Percentiles rank a stretch among this genome's conserved stretches.
These are phyloP conservation scores for Cordilura impudica DNA, from an alignment of 2,888 invertebrate genomes.

Conservation along the genomic window DNA sequence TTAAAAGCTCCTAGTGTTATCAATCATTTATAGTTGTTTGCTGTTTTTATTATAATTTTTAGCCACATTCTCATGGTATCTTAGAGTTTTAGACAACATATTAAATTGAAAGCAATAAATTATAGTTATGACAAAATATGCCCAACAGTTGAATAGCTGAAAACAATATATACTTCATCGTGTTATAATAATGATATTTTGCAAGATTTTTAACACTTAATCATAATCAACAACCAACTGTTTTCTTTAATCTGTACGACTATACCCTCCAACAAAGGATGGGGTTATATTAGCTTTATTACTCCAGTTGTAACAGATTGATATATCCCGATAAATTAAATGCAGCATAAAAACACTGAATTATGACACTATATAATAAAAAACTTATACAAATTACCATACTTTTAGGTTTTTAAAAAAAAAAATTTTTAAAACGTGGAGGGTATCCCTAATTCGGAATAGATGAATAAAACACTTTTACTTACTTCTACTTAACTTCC, in stretches of 20 bases:
- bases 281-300: too few relatives aligned
- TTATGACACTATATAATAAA: too few relatives aligned
- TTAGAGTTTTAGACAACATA: constrained; percentile 18
- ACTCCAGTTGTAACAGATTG: too few relatives aligned
- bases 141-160: constrained; percentile 30
- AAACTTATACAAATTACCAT: too few relatives aligned
- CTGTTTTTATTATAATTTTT: neutral
- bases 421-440: too few relatives aligned
- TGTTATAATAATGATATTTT: constrained; percentile 56
- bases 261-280: too few relatives aligned
- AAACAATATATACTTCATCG: constrained; percentile 10
- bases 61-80: constrained; percentile 11
- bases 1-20: too few relatives aligned
- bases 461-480: too few relatives aligned
- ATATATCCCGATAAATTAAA: too few relatives aligned
- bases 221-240: constrained; percentile 64
- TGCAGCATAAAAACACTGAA: too few relatives aligned
- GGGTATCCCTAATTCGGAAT: too few relatives aligned
- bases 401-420: too few relatives aligned
- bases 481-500: constrained; percentile 65
- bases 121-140: constrained; percentile 58
- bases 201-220: constrained; percentile 65
- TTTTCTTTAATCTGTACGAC: constrained; percentile 15
- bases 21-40: neutral
- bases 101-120: constrained; percentile 57